Evolutionary conservation across 2,113 vertebrate genomes (phyloP).

Genomic region (Capreolus pygargus): DNA sequence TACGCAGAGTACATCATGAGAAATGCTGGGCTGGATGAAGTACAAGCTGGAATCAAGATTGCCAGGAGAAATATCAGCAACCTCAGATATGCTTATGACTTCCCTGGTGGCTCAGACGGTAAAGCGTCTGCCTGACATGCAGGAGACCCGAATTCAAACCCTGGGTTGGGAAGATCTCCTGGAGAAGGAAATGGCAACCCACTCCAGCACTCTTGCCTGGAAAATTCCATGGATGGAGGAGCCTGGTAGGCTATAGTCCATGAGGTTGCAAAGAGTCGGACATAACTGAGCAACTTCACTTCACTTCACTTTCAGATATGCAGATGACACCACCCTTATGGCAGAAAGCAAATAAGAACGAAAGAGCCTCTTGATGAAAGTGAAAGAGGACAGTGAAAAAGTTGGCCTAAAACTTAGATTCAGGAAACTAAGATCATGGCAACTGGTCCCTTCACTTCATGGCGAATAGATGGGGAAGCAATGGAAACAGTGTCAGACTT

Average conservation of each 20-base stretch:
- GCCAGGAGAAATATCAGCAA: background rate
- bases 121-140: too few relatives aligned
- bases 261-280: too few relatives aligned
- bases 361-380: background rate
- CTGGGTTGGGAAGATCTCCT: too few relatives aligned
- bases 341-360: background rate
- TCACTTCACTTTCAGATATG: background rate
- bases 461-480: background rate
- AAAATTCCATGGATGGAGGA: too few relatives aligned
- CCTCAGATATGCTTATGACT: background rate
- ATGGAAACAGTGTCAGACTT: background rate
- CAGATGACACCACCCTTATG: background rate
- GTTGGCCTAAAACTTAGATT: background rate
- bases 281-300: too few relatives aligned
- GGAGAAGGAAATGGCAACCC: too few relatives aligned
- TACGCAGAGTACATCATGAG: background rate
- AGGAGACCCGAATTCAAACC: too few relatives aligned
- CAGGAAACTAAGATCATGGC: background rate
- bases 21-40: background rate
- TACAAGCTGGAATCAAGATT: background rate
- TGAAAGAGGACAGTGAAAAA: background rate
- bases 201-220: too few relatives aligned
- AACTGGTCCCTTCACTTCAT: background rate
- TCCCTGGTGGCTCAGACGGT: too few relatives aligned
- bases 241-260: too few relatives aligned